Percentiles rank a stretch among this genome's conserved stretches.
Evolutionary conservation across 1,140 invertebrate species (phyloP).

Genomic region (Drosophila sulfurigaster): DNA sequence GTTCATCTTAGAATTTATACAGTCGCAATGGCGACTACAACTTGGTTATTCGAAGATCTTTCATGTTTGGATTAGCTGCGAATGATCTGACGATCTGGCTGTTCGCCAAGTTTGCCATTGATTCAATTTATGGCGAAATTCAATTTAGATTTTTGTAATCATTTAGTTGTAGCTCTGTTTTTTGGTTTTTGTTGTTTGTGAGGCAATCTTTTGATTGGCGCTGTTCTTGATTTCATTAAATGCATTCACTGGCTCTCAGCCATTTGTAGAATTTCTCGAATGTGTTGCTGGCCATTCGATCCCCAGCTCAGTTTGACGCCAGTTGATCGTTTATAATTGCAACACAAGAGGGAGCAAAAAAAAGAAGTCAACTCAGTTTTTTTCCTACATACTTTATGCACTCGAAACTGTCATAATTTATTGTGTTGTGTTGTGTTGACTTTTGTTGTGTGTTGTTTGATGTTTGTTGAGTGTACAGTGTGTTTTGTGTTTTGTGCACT

Average conservation of each 20-base stretch:
- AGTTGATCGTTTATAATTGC: slow-evolving; percentile 59
- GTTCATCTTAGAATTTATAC: slow-evolving; percentile 75
- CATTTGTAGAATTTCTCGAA: slow-evolving; percentile 63
- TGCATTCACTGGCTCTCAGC: slow-evolving; percentile 56
- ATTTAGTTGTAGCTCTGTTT: slow-evolving; percentile 71
- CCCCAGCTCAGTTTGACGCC: slow-evolving; percentile 42
- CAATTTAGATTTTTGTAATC: slow-evolving; percentile 82
- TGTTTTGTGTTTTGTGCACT: slow-evolving; percentile 49
- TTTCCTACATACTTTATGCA: slow-evolving; percentile 48
- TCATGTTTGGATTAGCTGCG: slow-evolving; percentile 73
- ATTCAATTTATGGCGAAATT: slow-evolving; percentile 78
- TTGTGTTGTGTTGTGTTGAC: slow-evolving; percentile 39
- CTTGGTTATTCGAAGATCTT: slow-evolving; percentile 70
- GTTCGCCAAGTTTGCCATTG: slow-evolving; percentile 35
- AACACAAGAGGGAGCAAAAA: slow-evolving; percentile 30
- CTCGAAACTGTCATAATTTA: slow-evolving; percentile 80
- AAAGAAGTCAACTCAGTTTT: slow-evolving; percentile 17
- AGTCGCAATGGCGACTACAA: slow-evolving; percentile 45
- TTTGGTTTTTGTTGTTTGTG: slow-evolving; percentile 13
- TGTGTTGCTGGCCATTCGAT: slow-evolving; percentile 53
- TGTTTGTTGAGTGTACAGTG: slow-evolving; percentile 21
- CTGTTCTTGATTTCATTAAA: slow-evolving; percentile 76
- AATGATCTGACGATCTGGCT: slow-evolving; percentile 43
- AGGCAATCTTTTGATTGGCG: slow-evolving; percentile 44
- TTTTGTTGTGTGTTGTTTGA: slow-evolving; percentile 20